Evolutionary conservation across 2,113 vertebrate genomes (phyloP).

Genomic region (Pyrgilauda ruficollis): DNA sequence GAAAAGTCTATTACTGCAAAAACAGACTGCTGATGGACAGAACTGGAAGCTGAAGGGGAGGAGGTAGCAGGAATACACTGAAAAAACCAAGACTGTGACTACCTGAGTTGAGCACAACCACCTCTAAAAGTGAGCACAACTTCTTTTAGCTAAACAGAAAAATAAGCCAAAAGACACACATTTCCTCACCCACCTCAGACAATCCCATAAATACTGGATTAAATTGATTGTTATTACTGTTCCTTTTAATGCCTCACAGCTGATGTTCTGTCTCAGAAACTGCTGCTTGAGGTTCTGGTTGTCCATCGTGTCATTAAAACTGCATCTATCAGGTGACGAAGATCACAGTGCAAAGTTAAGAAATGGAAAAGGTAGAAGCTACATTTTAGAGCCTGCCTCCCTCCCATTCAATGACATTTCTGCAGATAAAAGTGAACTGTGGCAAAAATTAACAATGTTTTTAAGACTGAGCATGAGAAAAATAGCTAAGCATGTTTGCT

Average conservation of each 20-base stretch:
- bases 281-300: not conserved
- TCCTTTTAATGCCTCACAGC: constrained; percentile 15
- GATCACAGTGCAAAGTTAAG: not conserved
- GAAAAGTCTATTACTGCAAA: not conserved
- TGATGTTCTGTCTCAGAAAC: constrained; percentile 9
- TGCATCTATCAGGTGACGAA: not conserved
- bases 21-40: not conserved
- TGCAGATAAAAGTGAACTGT: not conserved
- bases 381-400: not conserved
- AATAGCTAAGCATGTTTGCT: not conserved
- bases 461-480: not conserved
- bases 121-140: not conserved
- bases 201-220: not conserved
- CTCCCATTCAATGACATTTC: not conserved
- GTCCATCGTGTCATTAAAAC: not conserved
- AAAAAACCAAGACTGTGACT: not conserved
- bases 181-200: not conserved
- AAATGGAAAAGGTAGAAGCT: not conserved
- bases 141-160: not conserved
- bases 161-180: not conserved
- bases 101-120: not conserved
- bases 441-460: not conserved
- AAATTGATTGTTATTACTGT: not conserved
- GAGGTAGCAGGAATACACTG: not conserved
- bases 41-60: not conserved